Evolutionary conservation across 2,797 vertebrate species (phyloP).

Genomic region (Bucorvus abyssinicus): DNA sequence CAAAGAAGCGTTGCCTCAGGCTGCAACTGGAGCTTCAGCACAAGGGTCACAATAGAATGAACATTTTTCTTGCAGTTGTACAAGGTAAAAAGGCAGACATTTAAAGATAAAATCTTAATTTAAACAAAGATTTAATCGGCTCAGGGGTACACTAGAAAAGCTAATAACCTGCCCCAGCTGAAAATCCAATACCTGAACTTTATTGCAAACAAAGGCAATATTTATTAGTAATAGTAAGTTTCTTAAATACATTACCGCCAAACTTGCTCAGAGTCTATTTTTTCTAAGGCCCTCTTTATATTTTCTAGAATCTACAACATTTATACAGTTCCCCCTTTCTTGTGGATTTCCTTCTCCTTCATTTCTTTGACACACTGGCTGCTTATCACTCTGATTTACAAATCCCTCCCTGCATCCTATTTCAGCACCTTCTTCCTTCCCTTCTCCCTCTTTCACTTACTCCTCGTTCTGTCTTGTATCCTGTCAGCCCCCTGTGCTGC

Average conservation of each 20-base stretch:
- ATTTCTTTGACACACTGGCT: neutral
- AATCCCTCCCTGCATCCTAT: neutral
- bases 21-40: neutral
- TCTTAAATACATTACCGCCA: neutral
- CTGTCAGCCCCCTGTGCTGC: neutral
- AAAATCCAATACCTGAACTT: neutral
- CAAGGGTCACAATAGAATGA: neutral
- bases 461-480: neutral
- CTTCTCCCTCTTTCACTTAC: neutral
- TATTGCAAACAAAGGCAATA: neutral
- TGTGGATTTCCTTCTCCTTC: neutral
- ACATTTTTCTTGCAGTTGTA: neutral
- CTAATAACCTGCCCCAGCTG: neutral
- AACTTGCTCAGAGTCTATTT: neutral
- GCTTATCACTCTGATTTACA: neutral
- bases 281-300: neutral
- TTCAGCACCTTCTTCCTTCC: neutral
- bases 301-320: neutral
- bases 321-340: neutral
- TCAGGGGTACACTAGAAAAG: neutral
- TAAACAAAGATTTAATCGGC: neutral
- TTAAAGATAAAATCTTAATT: constrained; percentile 39
- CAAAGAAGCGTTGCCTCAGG: neutral
- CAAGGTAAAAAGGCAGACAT: neutral
- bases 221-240: neutral